Evolutionary conservation across 2,113 vertebrate species (phyloP), one percentile per base, ranked within the genome.

Genomic region (Malurus alboscapulatus): DNA sequence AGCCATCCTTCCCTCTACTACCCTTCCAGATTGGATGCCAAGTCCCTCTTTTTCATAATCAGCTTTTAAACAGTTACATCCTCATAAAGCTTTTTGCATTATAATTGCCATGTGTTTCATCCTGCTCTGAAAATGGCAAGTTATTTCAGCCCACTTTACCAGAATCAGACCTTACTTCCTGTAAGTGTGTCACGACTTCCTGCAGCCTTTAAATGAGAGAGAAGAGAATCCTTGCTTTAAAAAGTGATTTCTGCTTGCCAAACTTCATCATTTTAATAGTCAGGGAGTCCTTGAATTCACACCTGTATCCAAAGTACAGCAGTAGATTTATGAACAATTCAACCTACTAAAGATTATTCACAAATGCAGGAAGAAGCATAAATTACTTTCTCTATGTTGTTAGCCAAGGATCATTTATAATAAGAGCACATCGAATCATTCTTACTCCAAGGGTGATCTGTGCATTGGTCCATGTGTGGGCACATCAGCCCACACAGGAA

Each of bases 11-110:
- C 89, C 72, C 67, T 94, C 82, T 69, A 86, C 91, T 91, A 20
- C 45, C 66, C 89, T 91, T 96, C 87, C 87, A 89, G 74, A 95
- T 2, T 80, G 82, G 57, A 92, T 94, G 94, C 94, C 91, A 94
- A 94, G 59, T 94, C n/a, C 51, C 12, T 95, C 82, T 96, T 94
- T 78, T 83, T 90, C 82, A 78, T 96, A 95, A 95, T 93, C 82
- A 80, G 87, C 82, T 96, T 93, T 94, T 94, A 95, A 96, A 87
- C 78, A 95, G 67, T 88, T 92, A 80, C 92, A 94, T 95, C 94
- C 96, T 94, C 68, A 24, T 53, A 93, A 94, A 78, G 92, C 92
- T 92, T 91, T 32, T 87, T 48, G 62, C 93, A 91, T 91, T 88
- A 71, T 92, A 88, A 92, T 77, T 91, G 88, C 92, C 85, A 63